These are phyloP conservation scores for Arge pagana DNA, from an alignment of 2,888 invertebrate genomes.

Conservation along the genomic window DNA sequence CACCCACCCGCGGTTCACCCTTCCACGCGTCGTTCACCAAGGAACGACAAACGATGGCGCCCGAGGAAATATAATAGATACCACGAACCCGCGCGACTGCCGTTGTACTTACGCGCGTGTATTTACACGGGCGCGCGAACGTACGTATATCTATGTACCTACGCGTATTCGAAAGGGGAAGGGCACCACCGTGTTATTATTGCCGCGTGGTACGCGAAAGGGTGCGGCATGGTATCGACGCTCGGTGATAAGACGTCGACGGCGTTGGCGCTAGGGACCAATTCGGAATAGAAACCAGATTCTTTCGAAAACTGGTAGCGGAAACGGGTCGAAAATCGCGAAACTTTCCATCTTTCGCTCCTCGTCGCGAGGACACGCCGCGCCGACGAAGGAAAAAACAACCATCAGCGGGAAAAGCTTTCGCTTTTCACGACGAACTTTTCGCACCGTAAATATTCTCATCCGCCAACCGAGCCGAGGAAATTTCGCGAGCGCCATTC, in stretches of 20 bases:
- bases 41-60: slow-evolving; percentile 50
- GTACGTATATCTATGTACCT: slow-evolving; percentile 37
- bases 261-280: no score
- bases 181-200: no score
- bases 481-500: no score
- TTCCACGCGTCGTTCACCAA: slow-evolving; percentile 48
- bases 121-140: background rate
- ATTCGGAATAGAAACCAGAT: no score
- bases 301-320: no score
- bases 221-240: no score
- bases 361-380: background rate
- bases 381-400: slow-evolving; percentile 52
- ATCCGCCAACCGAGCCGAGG: no score
- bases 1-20: slow-evolving; percentile 11
- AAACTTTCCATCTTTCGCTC: slow-evolving; percentile 6
- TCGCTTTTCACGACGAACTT: slow-evolving; percentile 52
- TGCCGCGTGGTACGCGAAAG: no score
- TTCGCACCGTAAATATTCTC: slow-evolving; percentile 20
- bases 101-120: slow-evolving; percentile 3
- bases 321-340: no score
- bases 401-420: slow-evolving; percentile 57
- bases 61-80: slow-evolving; percentile 54
- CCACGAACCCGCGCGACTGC: slow-evolving; percentile 52
- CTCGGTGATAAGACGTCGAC: no score
- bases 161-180: background rate